Conservation (phyloP, 2,113 vertebrate species). For the Morone chrysops region DNA sequence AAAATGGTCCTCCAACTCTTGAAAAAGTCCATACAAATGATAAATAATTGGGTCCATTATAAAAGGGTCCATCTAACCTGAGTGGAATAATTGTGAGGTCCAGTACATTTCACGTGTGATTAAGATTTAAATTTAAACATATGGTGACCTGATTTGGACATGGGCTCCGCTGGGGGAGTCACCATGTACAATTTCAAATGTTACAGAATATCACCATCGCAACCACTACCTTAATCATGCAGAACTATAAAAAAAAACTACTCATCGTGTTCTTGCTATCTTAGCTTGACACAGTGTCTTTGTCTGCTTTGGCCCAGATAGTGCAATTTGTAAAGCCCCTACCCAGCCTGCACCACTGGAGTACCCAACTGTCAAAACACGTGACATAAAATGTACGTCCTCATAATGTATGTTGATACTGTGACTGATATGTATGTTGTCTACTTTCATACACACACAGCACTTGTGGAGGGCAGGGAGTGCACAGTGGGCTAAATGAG, state of each 20-base stretch:
- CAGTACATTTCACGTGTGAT: background rate
- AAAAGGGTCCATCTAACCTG: background rate
- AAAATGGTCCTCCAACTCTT: background rate
- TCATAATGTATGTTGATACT: background rate
- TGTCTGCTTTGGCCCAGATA: background rate
- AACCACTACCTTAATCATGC: background rate
- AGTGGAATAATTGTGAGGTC: background rate
- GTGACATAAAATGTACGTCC: background rate
- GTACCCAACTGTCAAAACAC: slow-evolving; percentile 4
- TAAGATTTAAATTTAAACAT: background rate
- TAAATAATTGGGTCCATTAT: background rate
- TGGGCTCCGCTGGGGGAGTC: background rate
- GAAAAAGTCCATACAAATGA: background rate
- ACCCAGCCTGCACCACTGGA: background rate
- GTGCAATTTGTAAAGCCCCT: background rate
- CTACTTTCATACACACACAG: background rate
- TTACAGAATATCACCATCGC: background rate
- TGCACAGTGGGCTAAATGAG: background rate
- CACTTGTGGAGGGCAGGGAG: background rate
- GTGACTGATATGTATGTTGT: background rate
- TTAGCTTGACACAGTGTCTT: background rate
- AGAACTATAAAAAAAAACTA: background rate
- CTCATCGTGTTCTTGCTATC: no score
- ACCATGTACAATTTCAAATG: background rate
- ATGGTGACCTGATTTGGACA: background rate